Evolutionary conservation across 2,113 vertebrate species (phyloP).

Genomic region (Nansenia antarctica): DNA sequence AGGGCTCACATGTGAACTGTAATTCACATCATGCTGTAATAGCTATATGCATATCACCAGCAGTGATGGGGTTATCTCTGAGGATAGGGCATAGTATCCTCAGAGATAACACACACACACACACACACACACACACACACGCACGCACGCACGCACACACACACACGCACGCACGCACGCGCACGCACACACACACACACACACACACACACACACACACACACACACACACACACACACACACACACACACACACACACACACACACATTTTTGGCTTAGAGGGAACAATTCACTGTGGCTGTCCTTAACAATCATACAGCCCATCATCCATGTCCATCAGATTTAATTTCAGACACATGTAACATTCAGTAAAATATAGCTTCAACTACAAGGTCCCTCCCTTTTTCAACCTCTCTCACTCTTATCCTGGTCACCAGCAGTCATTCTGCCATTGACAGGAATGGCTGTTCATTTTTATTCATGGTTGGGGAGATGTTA

Average conservation of each 20-base stretch:
- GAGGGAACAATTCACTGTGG: no score
- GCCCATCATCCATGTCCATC: no score
- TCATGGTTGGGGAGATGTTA: no score
- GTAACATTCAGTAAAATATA: no score
- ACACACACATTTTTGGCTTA: background rate
- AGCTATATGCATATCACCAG: background rate
- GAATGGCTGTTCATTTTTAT: no score
- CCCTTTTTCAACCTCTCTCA: no score
- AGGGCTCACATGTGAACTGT: background rate
- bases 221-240: slow-evolving; percentile 12
- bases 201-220: background rate
- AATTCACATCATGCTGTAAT: no score
- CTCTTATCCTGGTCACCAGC: no score
- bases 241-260: background rate
- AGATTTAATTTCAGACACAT: no score
- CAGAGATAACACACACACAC: slow-evolving; percentile 21
- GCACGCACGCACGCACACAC: background rate
- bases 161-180: background rate
- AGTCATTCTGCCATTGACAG: no score
- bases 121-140: slow-evolving; percentile 15
- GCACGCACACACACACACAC: background rate
- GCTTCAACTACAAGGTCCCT: no score
- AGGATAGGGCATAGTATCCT: background rate
- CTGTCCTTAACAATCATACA: no score
- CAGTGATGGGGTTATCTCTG: background rate